phyloP scores from a whole-genome alignment of 2,113 vertebrate genomes.

The Illadopsis cleaveri region DNA sequence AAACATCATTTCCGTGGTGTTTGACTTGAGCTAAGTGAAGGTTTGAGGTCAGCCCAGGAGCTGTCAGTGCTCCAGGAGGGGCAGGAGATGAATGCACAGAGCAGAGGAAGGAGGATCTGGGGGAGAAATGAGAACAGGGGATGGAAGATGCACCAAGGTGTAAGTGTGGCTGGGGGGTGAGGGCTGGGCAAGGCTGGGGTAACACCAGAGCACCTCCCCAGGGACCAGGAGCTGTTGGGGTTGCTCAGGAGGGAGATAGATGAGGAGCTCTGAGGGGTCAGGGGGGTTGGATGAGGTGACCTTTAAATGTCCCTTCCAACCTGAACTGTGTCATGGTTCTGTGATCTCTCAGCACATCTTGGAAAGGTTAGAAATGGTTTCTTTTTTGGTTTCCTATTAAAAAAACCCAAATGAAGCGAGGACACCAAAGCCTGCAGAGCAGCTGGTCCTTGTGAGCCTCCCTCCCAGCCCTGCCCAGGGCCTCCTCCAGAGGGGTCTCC shows the following conservation, averaged over 20 bases:
- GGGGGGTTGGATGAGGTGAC: neutral
- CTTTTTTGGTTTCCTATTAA: neutral
- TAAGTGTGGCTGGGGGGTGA: neutral
- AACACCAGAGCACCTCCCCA: neutral
- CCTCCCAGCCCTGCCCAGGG: neutral
- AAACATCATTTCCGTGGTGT: neutral
- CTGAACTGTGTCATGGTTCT: rapidly evolving
- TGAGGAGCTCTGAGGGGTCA: neutral
- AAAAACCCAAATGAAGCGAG: rapidly evolving
- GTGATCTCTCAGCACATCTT: neutral
- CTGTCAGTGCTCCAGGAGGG: neutral
- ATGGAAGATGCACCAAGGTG: neutral
- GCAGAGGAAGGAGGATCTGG: neutral
- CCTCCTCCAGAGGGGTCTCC: neutral
- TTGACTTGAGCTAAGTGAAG: neutral
- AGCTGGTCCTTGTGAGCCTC: neutral
- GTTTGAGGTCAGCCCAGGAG: neutral
- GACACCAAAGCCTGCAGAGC: neutral
- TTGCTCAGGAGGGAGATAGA: neutral
- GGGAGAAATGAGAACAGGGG: neutral
- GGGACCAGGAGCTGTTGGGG: neutral
- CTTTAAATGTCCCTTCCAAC: neutral
- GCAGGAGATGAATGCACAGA: neutral
- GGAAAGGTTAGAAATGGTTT: neutral
- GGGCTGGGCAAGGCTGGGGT: neutral